Conservation (phyloP, 1,140 invertebrate species). For the Pseudomyrmex pallidus region DNA sequence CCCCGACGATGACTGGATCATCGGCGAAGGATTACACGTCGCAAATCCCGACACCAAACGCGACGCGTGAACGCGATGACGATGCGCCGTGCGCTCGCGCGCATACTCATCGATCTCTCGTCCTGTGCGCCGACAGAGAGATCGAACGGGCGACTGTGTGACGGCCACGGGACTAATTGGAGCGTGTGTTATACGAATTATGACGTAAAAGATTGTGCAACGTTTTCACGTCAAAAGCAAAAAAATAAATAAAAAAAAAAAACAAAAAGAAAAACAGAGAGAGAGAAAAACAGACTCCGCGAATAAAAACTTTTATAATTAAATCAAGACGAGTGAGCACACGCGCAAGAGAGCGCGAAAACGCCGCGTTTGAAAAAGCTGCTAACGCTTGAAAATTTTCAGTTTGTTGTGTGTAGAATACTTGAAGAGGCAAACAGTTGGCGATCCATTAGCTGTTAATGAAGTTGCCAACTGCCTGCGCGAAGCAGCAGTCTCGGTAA, state of each 20-base stretch:
- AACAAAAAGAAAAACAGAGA: not conserved
- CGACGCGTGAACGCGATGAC: slow-evolving; percentile 28
- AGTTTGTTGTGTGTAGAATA: not conserved
- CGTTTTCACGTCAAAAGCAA: not conserved
- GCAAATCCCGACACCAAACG: slow-evolving; percentile 16
- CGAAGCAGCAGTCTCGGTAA: not conserved
- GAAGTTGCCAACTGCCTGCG: not conserved
- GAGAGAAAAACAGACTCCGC: not conserved
- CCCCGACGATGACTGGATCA: slow-evolving; percentile 52
- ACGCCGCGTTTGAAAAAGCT: not conserved
- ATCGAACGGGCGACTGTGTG: slow-evolving; percentile 26
- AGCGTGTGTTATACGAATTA: slow-evolving; percentile 43
- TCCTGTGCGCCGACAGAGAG: slow-evolving; percentile 9
- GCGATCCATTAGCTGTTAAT: slow-evolving; percentile 10
- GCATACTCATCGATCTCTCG: slow-evolving; percentile 48
- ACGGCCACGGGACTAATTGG: slow-evolving; percentile 34
- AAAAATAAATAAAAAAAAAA: not conserved
- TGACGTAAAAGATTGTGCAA: not conserved
- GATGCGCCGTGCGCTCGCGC: slow-evolving; percentile 50
- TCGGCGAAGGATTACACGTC: slow-evolving; percentile 7
- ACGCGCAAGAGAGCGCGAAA: not conserved
- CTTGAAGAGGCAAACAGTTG: not conserved
- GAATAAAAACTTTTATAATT: slow-evolving; percentile 22
- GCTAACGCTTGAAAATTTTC: not conserved
- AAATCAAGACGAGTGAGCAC: not conserved